phyloP scores from a whole-genome alignment of 2,888 invertebrate genomes.

The Dolichomitus sp. region DNA sequence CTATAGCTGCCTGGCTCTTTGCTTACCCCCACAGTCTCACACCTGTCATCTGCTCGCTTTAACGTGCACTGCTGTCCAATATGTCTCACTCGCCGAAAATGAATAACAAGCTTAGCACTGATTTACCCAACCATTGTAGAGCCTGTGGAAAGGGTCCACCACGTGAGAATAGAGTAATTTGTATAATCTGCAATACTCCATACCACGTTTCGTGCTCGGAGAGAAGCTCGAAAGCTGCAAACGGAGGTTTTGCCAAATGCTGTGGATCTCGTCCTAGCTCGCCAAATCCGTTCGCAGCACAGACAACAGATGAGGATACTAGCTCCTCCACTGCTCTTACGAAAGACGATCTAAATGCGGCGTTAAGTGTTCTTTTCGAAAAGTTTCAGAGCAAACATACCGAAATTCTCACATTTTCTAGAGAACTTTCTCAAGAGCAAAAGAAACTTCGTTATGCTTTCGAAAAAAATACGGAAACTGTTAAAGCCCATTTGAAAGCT shows the following conservation, averaged over 20 bases:
- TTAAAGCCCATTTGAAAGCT: neutral
- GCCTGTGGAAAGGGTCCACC: no score
- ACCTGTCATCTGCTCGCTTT: no score
- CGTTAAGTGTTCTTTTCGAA: no score
- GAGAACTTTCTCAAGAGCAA: neutral
- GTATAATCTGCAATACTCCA: neutral
- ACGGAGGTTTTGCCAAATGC: neutral
- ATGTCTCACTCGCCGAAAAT: no score
- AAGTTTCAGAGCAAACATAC: neutral
- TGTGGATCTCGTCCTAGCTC: neutral
- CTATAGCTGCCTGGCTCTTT: no score
- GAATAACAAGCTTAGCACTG: no score
- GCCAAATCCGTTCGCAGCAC: neutral
- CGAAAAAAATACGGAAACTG: neutral
- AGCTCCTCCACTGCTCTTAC: neutral
- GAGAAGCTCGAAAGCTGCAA: neutral
- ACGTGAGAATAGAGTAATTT: neutral
- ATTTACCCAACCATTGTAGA: no score
- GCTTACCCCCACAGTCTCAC: no score
- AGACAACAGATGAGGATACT: neutral
- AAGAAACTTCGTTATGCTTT: neutral
- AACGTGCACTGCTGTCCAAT: no score
- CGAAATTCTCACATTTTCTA: neutral
- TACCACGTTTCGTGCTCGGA: neutral
- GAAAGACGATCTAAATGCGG: neutral